phyloP scores from a whole-genome alignment of 2,888 invertebrate species.

The Gisinianus flammeolus region DNA sequence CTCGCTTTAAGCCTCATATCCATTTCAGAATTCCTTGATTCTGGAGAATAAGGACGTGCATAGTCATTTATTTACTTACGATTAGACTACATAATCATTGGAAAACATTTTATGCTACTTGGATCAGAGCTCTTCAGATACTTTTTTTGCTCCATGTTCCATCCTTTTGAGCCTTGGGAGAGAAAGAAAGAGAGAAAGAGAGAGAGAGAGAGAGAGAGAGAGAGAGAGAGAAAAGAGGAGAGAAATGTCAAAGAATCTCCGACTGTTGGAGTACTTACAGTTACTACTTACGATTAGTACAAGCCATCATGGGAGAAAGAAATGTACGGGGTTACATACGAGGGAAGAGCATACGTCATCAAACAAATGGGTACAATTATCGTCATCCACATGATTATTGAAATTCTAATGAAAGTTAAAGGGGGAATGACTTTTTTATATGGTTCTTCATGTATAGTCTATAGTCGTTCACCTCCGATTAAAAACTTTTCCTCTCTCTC shows the following conservation, averaged over 20 bases:
- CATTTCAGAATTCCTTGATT: background rate
- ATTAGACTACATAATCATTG: background rate
- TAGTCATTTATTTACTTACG: background rate
- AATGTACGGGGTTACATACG: background rate
- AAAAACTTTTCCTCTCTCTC: background rate
- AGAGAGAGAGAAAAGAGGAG: background rate
- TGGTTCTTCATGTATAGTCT: background rate
- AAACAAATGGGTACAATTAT: slow-evolving; percentile 14
- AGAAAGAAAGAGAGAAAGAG: background rate
- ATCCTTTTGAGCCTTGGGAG: too few species aligned
- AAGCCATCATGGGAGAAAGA: background rate
- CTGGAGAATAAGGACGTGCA: background rate
- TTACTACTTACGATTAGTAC: background rate
- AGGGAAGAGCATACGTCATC: background rate
- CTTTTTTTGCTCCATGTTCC: background rate
- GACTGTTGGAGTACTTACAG: background rate
- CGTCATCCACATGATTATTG: background rate
- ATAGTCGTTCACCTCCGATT: background rate
- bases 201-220: background rate
- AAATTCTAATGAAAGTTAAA: slow-evolving; percentile 9
- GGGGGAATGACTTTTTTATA: background rate
- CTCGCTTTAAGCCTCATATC: background rate
- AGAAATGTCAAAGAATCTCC: background rate
- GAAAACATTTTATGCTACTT: background rate
- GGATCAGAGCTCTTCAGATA: background rate